A percentile compares a stretch with the other conserved stretches of the same genome.
Evolutionary conservation across 2,888 invertebrate species (phyloP).

Genomic region (Pollenia amentaria): DNA sequence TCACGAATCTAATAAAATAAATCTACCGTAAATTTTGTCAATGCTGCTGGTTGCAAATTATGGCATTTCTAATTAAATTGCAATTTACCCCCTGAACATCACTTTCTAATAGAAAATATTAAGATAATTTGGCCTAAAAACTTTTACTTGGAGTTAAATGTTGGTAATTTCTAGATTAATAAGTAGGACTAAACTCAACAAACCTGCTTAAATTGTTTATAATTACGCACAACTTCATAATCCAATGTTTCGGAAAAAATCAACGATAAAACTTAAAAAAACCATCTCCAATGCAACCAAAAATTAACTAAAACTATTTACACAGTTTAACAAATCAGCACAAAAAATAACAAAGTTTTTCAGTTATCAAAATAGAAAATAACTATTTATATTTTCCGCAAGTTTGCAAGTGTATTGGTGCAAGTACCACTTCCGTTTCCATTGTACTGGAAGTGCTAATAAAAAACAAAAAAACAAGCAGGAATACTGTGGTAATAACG

Average conservation of each 20-base stretch:
- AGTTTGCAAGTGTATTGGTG: slow-evolving; percentile 30
- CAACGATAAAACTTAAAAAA: not conserved
- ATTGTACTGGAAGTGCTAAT: slow-evolving; percentile 51
- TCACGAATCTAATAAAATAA: too few relatives aligned
- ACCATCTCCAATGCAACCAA: not conserved
- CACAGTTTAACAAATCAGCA: not conserved
- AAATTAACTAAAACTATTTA: slow-evolving; percentile 11
- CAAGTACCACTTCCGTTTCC: slow-evolving; percentile 62
- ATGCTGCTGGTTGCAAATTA: too few relatives aligned
- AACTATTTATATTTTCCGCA: slow-evolving; percentile 30
- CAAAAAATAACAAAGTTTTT: not conserved
- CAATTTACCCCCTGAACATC: too few relatives aligned
- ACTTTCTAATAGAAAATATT: too few relatives aligned
- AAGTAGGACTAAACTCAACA: too few relatives aligned
- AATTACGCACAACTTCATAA: too few relatives aligned
- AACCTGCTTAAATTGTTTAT: too few relatives aligned
- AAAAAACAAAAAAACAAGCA: slow-evolving; percentile 32
- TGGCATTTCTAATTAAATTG: too few relatives aligned
- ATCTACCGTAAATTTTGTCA: too few relatives aligned
- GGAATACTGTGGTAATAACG: slow-evolving; percentile 7
- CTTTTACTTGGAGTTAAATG: too few relatives aligned
- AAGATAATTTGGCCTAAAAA: too few relatives aligned
- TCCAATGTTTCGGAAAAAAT: not conserved
- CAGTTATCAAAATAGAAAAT: not conserved
- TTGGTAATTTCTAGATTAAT: too few relatives aligned